A percentile compares a stretch with the other conserved stretches of the same genome.
These are phyloP conservation scores for Folsomia candida DNA, from an alignment of 2,888 invertebrate genomes.

Conservation along the genomic window DNA sequence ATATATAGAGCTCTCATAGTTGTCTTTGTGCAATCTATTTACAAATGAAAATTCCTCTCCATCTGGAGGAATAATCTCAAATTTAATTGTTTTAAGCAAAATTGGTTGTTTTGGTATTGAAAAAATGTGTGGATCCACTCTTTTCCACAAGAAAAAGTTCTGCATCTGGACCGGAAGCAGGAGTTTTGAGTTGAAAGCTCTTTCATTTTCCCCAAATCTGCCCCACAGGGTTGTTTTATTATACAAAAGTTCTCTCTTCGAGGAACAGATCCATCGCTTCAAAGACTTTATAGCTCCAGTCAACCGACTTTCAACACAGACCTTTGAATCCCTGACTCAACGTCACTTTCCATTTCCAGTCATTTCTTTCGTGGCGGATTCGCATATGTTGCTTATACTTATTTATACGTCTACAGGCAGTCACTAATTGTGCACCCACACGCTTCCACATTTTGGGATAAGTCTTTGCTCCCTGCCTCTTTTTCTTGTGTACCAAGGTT, in stretches of 20 bases:
- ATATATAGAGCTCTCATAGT: too few relatives aligned
- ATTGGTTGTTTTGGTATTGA: conserved; percentile 16
- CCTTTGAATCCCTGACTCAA: conserved; percentile 13
- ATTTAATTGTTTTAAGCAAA: conserved; percentile 4
- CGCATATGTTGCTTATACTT: conserved; percentile 30
- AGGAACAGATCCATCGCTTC: neutral
- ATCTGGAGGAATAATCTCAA: neutral
- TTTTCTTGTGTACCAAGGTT: too few relatives aligned
- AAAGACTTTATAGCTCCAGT: neutral
- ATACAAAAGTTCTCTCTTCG: neutral
- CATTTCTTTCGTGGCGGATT: conserved; percentile 13
- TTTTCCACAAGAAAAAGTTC: neutral
- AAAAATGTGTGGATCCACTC: conserved; percentile 26
- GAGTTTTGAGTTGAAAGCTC: conserved; percentile 48
- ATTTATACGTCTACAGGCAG: conserved; percentile 6
- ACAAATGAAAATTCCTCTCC: neutral
- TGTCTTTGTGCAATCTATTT: too few relatives aligned
- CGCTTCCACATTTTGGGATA: neutral
- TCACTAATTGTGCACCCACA: neutral
- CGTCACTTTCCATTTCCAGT: conserved; percentile 18
- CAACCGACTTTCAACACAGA: conserved; percentile 3
- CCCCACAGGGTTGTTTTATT: conserved; percentile 13
- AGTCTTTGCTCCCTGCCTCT: neutral
- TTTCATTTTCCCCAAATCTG: conserved; percentile 46
- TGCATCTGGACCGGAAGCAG: conserved; percentile 51